phyloP scores from a whole-genome alignment of 2,888 invertebrate genomes.

The Odontothrips loti region DNA sequence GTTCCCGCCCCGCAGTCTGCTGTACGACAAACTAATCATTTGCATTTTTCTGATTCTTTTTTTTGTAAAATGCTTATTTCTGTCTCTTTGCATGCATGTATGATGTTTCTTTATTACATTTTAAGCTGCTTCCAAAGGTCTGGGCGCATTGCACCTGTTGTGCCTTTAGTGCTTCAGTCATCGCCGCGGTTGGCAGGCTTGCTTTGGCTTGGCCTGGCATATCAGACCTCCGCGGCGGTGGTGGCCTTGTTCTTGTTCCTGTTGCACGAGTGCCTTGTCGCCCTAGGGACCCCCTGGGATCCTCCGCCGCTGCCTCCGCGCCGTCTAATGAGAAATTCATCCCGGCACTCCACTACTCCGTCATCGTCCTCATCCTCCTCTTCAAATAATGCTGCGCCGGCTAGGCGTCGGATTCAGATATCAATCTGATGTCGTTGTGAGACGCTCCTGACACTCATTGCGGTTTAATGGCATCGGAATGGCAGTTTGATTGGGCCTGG shows the following conservation, averaged over 20 bases:
- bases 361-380: not conserved
- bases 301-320: no score
- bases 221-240: no score
- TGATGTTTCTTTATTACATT: not conserved
- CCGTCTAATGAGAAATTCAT: no score
- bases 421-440: not conserved
- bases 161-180: no score
- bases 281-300: no score
- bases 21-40: not conserved
- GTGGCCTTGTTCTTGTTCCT: no score
- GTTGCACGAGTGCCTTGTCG: no score
- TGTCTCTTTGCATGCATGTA: not conserved
- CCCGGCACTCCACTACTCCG: not conserved
- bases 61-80: not conserved
- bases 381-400: not conserved
- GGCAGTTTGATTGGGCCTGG: no score
- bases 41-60: not conserved
- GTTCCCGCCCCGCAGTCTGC: not conserved
- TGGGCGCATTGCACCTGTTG: no score
- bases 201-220: no score
- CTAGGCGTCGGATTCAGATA: not conserved
- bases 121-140: no score
- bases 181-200: no score
- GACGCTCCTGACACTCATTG: not conserved
- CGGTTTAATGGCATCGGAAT: not conserved